Evolutionary conservation across 2,888 invertebrate genomes (phyloP).

Genomic region (Pandemis heparana): DNA sequence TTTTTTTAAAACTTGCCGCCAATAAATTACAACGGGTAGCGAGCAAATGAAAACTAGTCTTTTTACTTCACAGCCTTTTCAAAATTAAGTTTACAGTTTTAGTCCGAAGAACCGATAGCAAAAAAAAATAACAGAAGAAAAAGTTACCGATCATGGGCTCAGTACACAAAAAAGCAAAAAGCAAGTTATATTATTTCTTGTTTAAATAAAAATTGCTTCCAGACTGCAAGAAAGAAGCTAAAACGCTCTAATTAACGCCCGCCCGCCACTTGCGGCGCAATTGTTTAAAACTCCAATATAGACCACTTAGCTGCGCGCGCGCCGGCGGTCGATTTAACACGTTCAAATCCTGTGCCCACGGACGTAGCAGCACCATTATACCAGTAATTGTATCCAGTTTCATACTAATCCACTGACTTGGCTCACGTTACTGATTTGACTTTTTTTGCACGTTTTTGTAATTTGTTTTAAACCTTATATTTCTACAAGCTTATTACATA

Average conservation of each 20-base stretch:
- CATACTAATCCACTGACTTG: background rate
- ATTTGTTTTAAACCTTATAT: background rate
- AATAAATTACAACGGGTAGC: no score
- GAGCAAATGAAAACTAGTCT: no score
- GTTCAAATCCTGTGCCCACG: slow-evolving; percentile 26
- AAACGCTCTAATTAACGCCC: slow-evolving; percentile 45
- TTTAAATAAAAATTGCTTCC: background rate
- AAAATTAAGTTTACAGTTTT: no score
- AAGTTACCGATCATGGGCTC: background rate
- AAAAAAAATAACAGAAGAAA: no score
- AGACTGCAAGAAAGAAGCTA: slow-evolving; percentile 25
- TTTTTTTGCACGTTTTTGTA: background rate
- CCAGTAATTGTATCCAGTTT: slow-evolving; percentile 2
- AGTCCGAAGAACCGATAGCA: no score
- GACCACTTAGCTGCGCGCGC: slow-evolving; percentile 45
- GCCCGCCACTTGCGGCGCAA: slow-evolving; percentile 41
- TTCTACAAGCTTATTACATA: no score
- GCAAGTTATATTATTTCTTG: background rate
- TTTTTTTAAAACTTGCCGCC: no score
- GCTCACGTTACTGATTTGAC: background rate
- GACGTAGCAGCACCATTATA: background rate
- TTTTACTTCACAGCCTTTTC: no score
- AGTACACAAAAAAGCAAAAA: background rate
- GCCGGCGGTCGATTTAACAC: slow-evolving; percentile 33
- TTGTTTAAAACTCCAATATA: slow-evolving; percentile 50